Evolutionary conservation across 1,140 invertebrate species (phyloP).

Genomic region (Diabrotica undecimpunctata): DNA sequence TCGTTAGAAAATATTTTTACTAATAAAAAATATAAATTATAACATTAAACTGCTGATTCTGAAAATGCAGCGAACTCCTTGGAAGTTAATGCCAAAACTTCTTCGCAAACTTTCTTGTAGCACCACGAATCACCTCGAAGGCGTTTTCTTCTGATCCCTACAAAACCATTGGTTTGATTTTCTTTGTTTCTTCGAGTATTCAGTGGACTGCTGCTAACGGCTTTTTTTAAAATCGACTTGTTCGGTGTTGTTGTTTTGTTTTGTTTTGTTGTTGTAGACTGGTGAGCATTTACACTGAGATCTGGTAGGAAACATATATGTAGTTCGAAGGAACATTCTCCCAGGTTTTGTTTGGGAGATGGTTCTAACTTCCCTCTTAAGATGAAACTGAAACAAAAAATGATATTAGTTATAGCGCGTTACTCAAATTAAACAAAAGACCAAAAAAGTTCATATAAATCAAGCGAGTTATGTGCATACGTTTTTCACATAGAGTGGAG

Average conservation of each 20-base stretch:
- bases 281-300: slow-evolving; percentile 31
- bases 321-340: slow-evolving; percentile 69
- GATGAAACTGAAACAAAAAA: slow-evolving; percentile 55
- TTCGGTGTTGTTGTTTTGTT: slow-evolving; percentile 25
- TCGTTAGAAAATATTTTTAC: no score
- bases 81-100: slow-evolving; percentile 64
- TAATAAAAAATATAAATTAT: no score
- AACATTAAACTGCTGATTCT: slow-evolving; percentile 35
- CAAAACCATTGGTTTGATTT: slow-evolving; percentile 38
- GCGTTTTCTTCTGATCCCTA: slow-evolving; percentile 73
- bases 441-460: not conserved
- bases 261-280: slow-evolving; percentile 12
- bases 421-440: not conserved
- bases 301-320: slow-evolving; percentile 69
- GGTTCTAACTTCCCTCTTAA: slow-evolving; percentile 60
- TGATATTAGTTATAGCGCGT: not conserved
- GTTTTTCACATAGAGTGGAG: no score
- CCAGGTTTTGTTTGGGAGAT: slow-evolving; percentile 41
- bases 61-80: slow-evolving; percentile 43
- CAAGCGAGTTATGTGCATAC: no score
- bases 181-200: no score
- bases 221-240: slow-evolving; percentile 34
- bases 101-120: slow-evolving; percentile 82
- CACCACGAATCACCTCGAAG: slow-evolving; percentile 81
- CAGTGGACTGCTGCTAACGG: not conserved